These are phyloP conservation scores for Drosophila parabipectinata DNA, from an alignment of 1,140 invertebrate species.

Conservation along the genomic window DNA sequence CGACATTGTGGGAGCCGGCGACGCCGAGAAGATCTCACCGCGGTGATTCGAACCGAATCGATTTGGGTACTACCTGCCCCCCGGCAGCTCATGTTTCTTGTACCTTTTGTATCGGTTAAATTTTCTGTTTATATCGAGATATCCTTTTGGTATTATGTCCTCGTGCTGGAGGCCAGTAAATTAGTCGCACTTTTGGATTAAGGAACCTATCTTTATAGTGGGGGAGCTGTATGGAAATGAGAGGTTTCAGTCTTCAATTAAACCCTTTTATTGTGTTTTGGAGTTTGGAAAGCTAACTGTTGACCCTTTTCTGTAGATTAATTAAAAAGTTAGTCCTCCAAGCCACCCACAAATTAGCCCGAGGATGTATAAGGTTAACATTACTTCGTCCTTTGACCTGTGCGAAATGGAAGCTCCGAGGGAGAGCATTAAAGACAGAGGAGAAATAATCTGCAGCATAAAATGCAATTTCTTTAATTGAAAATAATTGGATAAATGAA, in stretches of 20 bases:
- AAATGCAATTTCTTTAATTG: constrained; percentile 23
- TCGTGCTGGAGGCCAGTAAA: constrained; percentile 18
- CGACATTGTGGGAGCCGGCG: constrained; percentile 56
- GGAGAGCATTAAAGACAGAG: neutral
- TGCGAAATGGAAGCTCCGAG: neutral
- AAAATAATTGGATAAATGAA: constrained; percentile 56
- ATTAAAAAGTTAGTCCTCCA: constrained; percentile 38
- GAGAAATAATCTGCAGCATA: constrained; percentile 12
- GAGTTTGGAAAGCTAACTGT: too few species aligned
- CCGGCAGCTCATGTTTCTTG: constrained; percentile 4
- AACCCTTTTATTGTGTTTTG: too few species aligned
- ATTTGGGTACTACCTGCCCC: constrained; percentile 12
- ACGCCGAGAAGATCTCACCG: constrained; percentile 42
- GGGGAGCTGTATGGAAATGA: too few species aligned
- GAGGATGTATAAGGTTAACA: constrained; percentile 21
- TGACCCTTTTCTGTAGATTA: constrained; percentile 4
- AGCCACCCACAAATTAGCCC: neutral
- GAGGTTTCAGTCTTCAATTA: too few species aligned
- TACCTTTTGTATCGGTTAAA: constrained; percentile 34
- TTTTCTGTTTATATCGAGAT: constrained; percentile 17
- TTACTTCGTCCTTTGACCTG: constrained; percentile 19
- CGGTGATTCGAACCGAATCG: constrained; percentile 15
- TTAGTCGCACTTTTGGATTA: constrained; percentile 12
- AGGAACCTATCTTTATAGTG: neutral
- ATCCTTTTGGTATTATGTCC: constrained; percentile 4